A percentile compares a stretch with the other conserved stretches of the same genome.
Conservation (phyloP, 2,113 vertebrate genomes). For the Andinoacara biseriatus region DNA sequence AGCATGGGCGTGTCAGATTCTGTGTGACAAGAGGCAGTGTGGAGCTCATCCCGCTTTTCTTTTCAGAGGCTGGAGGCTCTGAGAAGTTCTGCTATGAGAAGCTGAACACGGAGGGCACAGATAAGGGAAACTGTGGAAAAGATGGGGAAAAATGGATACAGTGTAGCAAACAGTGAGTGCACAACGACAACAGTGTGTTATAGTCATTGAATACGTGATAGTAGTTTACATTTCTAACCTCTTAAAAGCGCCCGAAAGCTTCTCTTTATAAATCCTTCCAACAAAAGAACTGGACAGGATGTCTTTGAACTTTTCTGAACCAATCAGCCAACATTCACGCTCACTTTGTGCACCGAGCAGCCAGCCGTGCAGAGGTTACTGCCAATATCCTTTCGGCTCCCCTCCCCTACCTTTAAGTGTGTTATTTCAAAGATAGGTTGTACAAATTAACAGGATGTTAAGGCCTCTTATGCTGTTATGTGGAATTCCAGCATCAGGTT, state of each 20-base stretch:
- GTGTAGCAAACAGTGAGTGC: constrained; percentile 97
- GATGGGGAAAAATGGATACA: constrained; percentile 93
- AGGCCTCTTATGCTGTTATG: neutral
- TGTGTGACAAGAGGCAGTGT: neutral
- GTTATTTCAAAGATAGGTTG: neutral
- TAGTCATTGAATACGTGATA: neutral
- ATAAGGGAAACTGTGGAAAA: constrained; percentile 97
- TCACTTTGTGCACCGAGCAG: neutral
- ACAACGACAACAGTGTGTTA: neutral
- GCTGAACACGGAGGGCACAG: constrained; percentile 96
- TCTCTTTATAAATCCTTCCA: neutral
- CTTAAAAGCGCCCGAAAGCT: neutral
- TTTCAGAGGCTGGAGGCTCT: constrained; percentile 89
- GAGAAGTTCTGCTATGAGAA: constrained; percentile 99
- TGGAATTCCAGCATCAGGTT: neutral
- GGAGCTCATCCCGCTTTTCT: constrained; percentile 17
- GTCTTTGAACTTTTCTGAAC: neutral
- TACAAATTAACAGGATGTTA: neutral
- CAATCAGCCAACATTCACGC: neutral
- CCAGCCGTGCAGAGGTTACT: constrained; percentile 6
- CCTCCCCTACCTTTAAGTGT: neutral
- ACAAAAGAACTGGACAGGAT: no score
- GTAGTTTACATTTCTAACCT: no score
- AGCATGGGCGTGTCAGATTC: neutral
- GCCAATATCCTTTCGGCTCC: neutral